A percentile compares a stretch with the other conserved stretches of the same genome.
phyloP scores from a whole-genome alignment of 1,140 invertebrate genomes.

The Drosophila sechellia region DNA sequence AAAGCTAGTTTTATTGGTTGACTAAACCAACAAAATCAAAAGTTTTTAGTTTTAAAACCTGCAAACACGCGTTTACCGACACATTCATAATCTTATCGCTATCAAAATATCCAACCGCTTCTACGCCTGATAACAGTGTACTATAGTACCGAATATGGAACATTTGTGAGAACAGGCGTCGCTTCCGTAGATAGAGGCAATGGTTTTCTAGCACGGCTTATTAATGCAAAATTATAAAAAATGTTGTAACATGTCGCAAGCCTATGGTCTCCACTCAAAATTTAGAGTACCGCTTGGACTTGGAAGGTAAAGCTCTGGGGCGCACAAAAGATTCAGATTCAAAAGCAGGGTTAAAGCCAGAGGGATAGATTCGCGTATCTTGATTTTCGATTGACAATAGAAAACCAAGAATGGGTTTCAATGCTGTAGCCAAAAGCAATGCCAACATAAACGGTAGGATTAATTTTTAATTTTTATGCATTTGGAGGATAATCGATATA shows the following conservation, averaged over 20 bases:
- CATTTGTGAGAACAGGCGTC: not conserved
- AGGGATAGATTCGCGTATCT: not conserved
- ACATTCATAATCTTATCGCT: conserved; percentile 18
- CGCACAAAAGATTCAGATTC: conserved; percentile 13
- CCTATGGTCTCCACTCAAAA: not conserved
- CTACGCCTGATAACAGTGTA: conserved; percentile 3
- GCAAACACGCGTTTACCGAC: not conserved
- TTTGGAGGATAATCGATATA: not conserved
- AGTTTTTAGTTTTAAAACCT: not conserved
- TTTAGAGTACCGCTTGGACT: not conserved
- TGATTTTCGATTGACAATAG: conserved; percentile 14
- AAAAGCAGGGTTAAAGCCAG: conserved; percentile 14
- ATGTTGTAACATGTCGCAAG: too few species aligned
- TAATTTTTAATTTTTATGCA: not conserved
- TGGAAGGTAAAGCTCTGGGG: not conserved
- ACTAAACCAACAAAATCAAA: not conserved
- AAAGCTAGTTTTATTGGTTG: too few species aligned
- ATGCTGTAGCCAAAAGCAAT: not conserved
- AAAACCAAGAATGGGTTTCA: not conserved
- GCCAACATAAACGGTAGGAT: too few species aligned
- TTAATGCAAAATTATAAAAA: not conserved
- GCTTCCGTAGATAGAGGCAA: not conserved
- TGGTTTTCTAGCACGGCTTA: not conserved
- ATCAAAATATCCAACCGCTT: conserved; percentile 18
- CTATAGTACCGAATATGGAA: not conserved